Percentiles rank a stretch among this genome's conserved stretches.
These are phyloP conservation scores for Heteractis magnifica DNA, from an alignment of 92 coral and sea anemone genomes.

Conservation along the genomic window DNA sequence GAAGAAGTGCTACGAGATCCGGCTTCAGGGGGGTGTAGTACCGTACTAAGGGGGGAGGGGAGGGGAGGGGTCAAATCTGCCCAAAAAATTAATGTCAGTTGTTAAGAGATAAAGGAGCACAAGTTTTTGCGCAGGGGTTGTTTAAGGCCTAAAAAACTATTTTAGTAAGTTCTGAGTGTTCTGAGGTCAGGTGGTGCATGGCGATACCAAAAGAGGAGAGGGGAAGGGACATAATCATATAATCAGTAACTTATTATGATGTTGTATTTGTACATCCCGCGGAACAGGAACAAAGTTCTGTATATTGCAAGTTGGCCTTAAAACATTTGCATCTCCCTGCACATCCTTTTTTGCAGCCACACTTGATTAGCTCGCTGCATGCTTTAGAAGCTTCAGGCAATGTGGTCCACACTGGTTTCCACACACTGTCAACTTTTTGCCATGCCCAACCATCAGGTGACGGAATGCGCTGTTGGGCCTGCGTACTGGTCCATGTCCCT, in stretches of 20 bases:
- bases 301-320: constrained; percentile 26
- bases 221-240: too few relatives aligned
- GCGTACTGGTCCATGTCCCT: constrained; percentile 11
- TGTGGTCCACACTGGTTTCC: constrained; percentile 32
- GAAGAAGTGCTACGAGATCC: too few relatives aligned
- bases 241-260: too few relatives aligned
- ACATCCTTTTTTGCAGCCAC: constrained; percentile 22
- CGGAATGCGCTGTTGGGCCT: constrained; percentile 20
- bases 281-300: constrained; percentile 23
- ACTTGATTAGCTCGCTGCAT: constrained; percentile 23
- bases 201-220: too few relatives aligned
- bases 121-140: too few relatives aligned
- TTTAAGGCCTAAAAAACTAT: too few relatives aligned
- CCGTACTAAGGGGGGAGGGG: too few relatives aligned
- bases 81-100: too few relatives aligned
- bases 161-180: too few relatives aligned
- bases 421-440: neutral
- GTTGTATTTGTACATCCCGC: constrained; percentile 6
- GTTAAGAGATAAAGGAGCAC: too few relatives aligned
- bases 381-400: constrained; percentile 44
- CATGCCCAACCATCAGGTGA: constrained; percentile 14
- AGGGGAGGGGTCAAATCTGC: neutral
- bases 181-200: too few relatives aligned
- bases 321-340: constrained; percentile 17
- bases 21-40: too few relatives aligned